phyloP scores from a whole-genome alignment of 2,113 vertebrate genomes.

The Pyxicephalus adspersus region DNA sequence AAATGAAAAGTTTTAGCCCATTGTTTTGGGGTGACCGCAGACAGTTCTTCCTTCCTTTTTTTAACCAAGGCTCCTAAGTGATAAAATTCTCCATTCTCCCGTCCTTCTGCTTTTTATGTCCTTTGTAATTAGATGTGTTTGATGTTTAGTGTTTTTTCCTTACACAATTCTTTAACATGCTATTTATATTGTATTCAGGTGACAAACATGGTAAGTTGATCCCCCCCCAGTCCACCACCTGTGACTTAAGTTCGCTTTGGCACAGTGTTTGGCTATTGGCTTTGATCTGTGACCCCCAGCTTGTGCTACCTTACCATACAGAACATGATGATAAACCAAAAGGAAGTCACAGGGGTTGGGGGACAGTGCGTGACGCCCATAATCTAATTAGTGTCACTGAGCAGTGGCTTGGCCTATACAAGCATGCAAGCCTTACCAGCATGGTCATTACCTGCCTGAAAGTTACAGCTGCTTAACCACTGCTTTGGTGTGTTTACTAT shows the following conservation, averaged over 20 bases:
- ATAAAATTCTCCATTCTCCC: no score
- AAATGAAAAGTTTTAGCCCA: no score
- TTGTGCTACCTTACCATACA: constrained; percentile 71
- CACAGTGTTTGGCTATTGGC: constrained; percentile 75
- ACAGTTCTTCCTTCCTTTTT: no score
- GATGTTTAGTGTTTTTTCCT: constrained; percentile 64
- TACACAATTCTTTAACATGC: constrained; percentile 77
- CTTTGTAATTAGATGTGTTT: constrained; percentile 4
- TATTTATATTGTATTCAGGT: constrained; percentile 95
- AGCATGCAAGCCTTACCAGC: constrained; percentile 79
- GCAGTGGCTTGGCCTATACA: constrained; percentile 57
- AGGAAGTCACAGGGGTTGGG: not conserved
- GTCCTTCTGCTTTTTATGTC: constrained; percentile 38
- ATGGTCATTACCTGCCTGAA: constrained; percentile 76
- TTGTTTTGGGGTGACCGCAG: no score
- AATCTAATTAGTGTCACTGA: not conserved
- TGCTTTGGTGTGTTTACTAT: constrained; percentile 60
- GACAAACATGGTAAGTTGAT: constrained; percentile 98
- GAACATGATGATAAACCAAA: constrained; percentile 53
- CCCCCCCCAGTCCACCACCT: constrained; percentile 65
- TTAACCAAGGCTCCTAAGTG: no score
- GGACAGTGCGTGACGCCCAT: not conserved
- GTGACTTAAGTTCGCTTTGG: constrained; percentile 75
- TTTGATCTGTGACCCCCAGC: constrained; percentile 73
- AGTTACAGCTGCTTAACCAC: constrained; percentile 61